Evolutionary conservation across 2,797 vertebrate genomes (phyloP), one percentile per base, ranked within the genome.

Genomic region (Melanotaenia boesemani): DNA sequence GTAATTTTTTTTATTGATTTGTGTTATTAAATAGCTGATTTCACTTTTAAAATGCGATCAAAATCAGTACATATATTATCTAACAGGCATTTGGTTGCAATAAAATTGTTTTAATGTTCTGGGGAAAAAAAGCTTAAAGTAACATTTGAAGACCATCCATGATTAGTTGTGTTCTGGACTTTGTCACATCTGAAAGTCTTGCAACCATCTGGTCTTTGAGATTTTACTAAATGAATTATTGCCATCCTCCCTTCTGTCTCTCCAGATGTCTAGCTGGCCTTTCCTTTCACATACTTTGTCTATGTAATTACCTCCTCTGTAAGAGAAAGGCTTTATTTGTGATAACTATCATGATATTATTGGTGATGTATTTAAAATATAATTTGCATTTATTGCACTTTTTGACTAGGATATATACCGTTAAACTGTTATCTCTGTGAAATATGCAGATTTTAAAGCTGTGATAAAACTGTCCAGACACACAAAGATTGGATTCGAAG

Each of bases 171-270:
- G 64, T 70, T 11, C 50, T 77, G 59, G 77, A 89, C 86, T 88
- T 81, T 80, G 80, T 86, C 76, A 76, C 78, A 85, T 88, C 85
- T 88, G 75, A 88, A 88, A 79, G 77, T 68, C 76, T 88, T 85
- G 63, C 73, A 82, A 76, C 83, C 88, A 89, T 88, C 86, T 87
- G 86, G 75, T 76, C 72, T 74, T 83, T 74, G 80, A 82, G 78
- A 78, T 86, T 83, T 78, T 72, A 87, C 30, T 5, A 86, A 91
- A 91, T 89, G 68, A 90, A 90, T 88, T 80, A 90, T 91, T 89
- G 72, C 86, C 75, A 75, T 26, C 74, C 77, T 82, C 81, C 74
- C 71, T 62, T 91, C 86, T 90, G 85, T 83, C 84, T 85, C 81
- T 86, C 84, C 86, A 90, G 86, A 88, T 88, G 84, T 72, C 80